Conservation (phyloP, 2,113 vertebrate genomes). For the Lipotes vexillifer region DNA sequence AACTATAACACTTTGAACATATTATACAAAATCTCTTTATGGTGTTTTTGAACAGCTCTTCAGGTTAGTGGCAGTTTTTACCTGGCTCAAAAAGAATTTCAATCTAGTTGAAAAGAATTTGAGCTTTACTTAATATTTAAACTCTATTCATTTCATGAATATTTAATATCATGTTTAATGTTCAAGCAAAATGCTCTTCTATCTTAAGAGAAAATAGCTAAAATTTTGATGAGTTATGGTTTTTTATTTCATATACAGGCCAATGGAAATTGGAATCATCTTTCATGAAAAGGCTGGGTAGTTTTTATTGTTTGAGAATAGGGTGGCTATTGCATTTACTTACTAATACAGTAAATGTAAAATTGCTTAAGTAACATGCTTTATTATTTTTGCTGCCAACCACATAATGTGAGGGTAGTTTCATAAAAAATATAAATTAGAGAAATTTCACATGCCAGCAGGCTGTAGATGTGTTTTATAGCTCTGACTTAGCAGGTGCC, state of each 20-base stretch:
- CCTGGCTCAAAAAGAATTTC: slow-evolving; percentile 56
- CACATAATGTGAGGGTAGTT: slow-evolving; percentile 59
- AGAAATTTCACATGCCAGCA: slow-evolving; percentile 70
- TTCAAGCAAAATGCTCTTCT: slow-evolving; percentile 71
- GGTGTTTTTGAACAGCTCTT: slow-evolving; percentile 22
- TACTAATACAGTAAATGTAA: slow-evolving; percentile 74
- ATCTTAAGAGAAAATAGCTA: slow-evolving; percentile 80
- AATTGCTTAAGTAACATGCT: slow-evolving; percentile 69
- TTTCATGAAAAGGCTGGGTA: slow-evolving; percentile 77
- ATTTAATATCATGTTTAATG: slow-evolving; percentile 78
- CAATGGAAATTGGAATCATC: slow-evolving; percentile 80
- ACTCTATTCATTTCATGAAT: slow-evolving; percentile 77
- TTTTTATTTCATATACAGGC: slow-evolving; percentile 69
- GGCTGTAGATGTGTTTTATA: slow-evolving; percentile 66
- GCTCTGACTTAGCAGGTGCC: slow-evolving; percentile 65
- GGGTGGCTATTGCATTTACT: slow-evolving; percentile 72
- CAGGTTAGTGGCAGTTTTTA: background rate
- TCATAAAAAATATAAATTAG: slow-evolving; percentile 73
- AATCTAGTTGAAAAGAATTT: slow-evolving; percentile 77
- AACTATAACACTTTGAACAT: background rate
- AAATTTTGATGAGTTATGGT: slow-evolving; percentile 78
- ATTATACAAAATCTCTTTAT: background rate
- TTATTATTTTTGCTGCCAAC: slow-evolving; percentile 77
- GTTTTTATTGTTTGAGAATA: slow-evolving; percentile 71
- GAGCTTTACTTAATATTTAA: slow-evolving; percentile 74